A percentile compares a stretch with the other conserved stretches of the same genome.
Conservation (phyloP, 2,113 vertebrate genomes). For the Thryonomys swinderianus region DNA sequence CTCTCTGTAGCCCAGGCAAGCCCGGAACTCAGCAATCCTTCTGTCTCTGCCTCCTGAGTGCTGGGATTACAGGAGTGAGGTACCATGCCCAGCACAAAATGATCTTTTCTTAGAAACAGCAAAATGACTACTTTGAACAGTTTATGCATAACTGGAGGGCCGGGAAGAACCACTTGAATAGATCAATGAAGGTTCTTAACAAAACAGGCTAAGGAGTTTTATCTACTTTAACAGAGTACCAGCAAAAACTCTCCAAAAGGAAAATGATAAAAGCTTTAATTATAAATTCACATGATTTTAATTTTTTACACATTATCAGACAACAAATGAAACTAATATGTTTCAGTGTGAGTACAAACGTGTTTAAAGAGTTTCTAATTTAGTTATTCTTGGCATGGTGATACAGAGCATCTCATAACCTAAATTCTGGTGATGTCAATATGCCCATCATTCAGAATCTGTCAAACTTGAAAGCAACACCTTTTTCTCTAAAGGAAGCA, state of each 20-base stretch:
- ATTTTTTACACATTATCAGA: conserved; percentile 59
- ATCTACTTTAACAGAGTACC: not conserved
- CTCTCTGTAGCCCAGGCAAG: too few species aligned
- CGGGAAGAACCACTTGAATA: not conserved
- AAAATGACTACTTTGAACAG: not conserved
- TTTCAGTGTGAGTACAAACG: conserved; percentile 60
- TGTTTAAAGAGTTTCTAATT: conserved; percentile 58
- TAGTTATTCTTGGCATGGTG: conserved; percentile 68
- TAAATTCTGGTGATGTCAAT: conserved; percentile 73
- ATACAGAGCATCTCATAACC: conserved; percentile 60
- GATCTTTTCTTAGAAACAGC: not conserved
- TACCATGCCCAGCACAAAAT: too few species aligned
- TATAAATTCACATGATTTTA: conserved; percentile 57
- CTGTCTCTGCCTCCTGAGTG: too few species aligned
- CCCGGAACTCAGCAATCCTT: too few species aligned
- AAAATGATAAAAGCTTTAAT: conserved; percentile 57
- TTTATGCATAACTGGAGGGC: not conserved
- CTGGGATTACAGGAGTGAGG: too few species aligned
- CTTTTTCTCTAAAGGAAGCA: conserved; percentile 70
- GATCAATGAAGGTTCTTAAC: not conserved
- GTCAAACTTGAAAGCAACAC: conserved; percentile 73
- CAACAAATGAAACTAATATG: conserved; percentile 63
- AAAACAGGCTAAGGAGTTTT: not conserved
- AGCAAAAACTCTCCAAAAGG: conserved; percentile 36
- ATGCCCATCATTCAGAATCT: conserved; percentile 77